These are phyloP conservation scores for Vombatus ursinus DNA, from an alignment of 2,113 vertebrate genomes.

Conservation along the genomic window DNA sequence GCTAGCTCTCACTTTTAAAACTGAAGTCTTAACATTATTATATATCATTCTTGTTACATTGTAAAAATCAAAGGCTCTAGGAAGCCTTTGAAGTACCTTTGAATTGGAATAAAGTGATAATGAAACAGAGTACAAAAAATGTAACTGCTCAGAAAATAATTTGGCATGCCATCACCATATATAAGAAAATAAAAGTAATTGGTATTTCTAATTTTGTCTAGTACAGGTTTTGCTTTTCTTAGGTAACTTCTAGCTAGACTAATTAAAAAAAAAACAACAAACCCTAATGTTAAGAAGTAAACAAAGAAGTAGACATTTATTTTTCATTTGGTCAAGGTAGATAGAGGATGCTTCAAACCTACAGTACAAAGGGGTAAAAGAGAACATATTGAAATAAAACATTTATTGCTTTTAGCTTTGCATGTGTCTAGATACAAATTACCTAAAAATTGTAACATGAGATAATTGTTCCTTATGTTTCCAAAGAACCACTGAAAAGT, in stretches of 20 bases:
- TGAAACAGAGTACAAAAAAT: not conserved
- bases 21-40: not conserved
- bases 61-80: not conserved
- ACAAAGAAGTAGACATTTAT: not conserved
- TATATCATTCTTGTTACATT: not conserved
- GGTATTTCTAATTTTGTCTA: not conserved
- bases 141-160: not conserved
- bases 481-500: not conserved
- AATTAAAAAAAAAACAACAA: not conserved
- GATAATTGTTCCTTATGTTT: not conserved
- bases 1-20: not conserved
- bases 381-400: not conserved
- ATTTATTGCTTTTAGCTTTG: not conserved
- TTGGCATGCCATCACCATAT: not conserved
- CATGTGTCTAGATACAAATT: not conserved
- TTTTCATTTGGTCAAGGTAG: not conserved
- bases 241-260: not conserved
- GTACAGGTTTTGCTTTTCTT: not conserved
- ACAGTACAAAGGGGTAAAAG: not conserved
- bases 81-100: not conserved
- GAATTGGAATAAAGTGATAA: not conserved
- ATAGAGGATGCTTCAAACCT: not conserved
- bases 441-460: not conserved
- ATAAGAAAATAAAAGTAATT: not conserved
- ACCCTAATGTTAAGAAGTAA: not conserved